Percentiles rank a stretch among this genome's conserved stretches.
phyloP scores from a whole-genome alignment of 2,113 vertebrate species.

The Tragelaphus scriptus region DNA sequence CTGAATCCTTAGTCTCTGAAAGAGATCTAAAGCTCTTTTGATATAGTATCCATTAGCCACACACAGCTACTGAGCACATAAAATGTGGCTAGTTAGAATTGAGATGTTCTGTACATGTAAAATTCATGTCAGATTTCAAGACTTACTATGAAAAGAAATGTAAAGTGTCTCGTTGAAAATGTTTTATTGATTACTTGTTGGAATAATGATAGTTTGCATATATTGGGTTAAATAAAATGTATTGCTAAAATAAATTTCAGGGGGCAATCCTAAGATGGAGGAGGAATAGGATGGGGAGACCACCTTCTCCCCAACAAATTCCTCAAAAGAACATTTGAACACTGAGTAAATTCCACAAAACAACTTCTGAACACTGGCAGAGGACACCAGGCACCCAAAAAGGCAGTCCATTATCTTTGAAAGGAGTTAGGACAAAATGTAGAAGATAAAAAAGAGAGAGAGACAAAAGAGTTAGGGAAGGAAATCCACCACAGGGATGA shows the following conservation, averaged over 20 bases:
- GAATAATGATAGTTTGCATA: background rate
- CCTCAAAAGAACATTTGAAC: background rate
- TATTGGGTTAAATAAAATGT: background rate
- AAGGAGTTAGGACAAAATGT: background rate
- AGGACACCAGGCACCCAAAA: background rate
- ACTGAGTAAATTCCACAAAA: too few species aligned
- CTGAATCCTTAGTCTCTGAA: background rate
- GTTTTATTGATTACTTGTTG: background rate
- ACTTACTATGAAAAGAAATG: background rate
- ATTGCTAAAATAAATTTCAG: background rate
- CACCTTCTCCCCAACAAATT: background rate
- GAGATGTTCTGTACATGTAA: background rate
- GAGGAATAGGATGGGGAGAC: background rate
- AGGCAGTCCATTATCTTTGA: background rate
- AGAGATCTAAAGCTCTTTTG: background rate
- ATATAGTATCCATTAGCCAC: background rate
- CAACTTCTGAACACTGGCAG: background rate
- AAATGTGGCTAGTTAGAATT: background rate
- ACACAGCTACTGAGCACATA: background rate
- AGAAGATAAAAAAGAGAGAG: background rate
- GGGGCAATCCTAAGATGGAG: background rate
- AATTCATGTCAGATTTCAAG: background rate
- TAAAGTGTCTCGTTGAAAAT: background rate
- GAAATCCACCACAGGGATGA: background rate
- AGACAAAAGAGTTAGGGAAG: background rate